Base-by-base conservation (phyloP, 2,113 vertebrate genomes). In the Salvelinus fontinalis region DNA sequence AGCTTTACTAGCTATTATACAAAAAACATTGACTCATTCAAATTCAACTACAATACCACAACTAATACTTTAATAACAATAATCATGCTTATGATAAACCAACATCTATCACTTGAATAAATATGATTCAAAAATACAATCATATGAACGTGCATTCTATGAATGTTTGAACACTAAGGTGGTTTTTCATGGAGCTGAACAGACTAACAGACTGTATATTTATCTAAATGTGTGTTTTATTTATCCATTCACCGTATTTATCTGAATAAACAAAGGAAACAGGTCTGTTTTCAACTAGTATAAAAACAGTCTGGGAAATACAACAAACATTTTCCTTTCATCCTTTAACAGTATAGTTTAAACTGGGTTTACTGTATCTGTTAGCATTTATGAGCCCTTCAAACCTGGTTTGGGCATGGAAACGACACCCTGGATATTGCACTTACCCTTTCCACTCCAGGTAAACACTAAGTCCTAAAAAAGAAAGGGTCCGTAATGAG, bases 341-440 rank as follows among this genome's bases (percentile, higher is more conserved):
- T 26, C 16, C 27, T 31, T 60, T 60, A 74, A 73, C 68, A 27
- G 60, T 31, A 49, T 67, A 71, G 64, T 44, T 8, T 44, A 44
- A n/a, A 9, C 62, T 11, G 18, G 79, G 74, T 67, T 79, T 75
- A 74, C 71, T 78, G 62, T 60, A 75, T 84, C 70, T 74, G 69
- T 78, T 81, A 68, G 68, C 68, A 22, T 81, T 89, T 82, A 84
- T 49, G 70, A 85, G 77, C 67, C 3, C 51, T 18, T 70, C 51
- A 73, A 73, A 78, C 85, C 57, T 69, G 39, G 62, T 39, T 54
- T 59, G 75, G 67, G 5, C 70, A 75, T 79, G 29, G 64, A 87
- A 87, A 80, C 79, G 59, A 79, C 67, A 67, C 67, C 64, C 7
- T 31, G 9, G 70, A 75, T 79, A 62, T 44, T 73, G 72, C 67